A percentile compares a stretch with the other conserved stretches of the same genome.
These are phyloP conservation scores for Canis aureus DNA, from an alignment of 2,113 vertebrate species.

Conservation along the genomic window DNA sequence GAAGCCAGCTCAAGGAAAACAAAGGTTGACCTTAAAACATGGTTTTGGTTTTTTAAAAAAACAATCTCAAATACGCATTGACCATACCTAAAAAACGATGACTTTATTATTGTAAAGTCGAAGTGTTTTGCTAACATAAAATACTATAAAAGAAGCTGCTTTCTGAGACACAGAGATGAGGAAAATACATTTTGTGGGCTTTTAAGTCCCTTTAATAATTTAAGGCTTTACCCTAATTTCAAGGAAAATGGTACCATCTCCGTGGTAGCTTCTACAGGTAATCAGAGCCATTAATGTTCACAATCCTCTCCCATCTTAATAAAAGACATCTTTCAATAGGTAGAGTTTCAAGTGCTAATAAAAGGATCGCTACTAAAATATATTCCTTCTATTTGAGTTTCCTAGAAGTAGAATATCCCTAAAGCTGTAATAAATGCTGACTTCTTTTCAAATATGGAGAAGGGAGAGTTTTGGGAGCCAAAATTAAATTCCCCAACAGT, in stretches of 20 bases:
- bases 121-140: constrained; percentile 16
- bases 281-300: not conserved
- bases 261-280: not conserved
- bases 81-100: not conserved
- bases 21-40: not conserved
- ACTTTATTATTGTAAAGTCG: not conserved
- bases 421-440: constrained; percentile 39
- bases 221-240: not conserved
- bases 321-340: not conserved
- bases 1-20: not conserved
- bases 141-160: not conserved
- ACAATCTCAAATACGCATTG: not conserved
- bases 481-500: constrained; percentile 19
- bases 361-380: constrained; percentile 13
- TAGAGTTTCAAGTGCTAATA: not conserved
- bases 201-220: not conserved
- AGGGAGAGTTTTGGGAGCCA: not conserved
- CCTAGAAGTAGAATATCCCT: not conserved
- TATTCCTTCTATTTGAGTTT: constrained; percentile 19
- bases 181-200: not conserved
- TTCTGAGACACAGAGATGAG: not conserved
- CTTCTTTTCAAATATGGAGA: not conserved
- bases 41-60: not conserved
- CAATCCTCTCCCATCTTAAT: not conserved
- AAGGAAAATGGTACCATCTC: not conserved